Conservation (phyloP, 1,140 invertebrate species). For the Dufourea novaeangliae region DNA sequence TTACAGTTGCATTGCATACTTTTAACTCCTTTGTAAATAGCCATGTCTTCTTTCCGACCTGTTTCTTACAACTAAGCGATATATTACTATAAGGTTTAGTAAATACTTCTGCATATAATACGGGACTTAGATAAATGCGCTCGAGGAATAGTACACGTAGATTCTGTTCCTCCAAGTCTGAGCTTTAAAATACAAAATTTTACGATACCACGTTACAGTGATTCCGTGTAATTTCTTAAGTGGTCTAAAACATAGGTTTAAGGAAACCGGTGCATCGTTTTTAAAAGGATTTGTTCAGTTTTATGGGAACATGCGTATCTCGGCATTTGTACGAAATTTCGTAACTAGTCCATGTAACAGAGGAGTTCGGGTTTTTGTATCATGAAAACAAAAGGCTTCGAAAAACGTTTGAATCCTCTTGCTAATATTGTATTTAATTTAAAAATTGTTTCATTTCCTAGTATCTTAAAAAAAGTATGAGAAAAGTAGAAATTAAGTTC, state of each 20-base stretch:
- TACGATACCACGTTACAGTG: neutral
- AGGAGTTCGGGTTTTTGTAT: neutral
- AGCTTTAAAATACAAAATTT: neutral
- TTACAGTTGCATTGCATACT: too few relatives aligned
- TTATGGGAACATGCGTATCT: neutral
- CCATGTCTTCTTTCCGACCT: too few relatives aligned
- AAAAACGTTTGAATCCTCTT: neutral
- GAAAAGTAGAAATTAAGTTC: too few relatives aligned
- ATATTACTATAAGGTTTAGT: neutral
- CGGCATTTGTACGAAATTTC: neutral
- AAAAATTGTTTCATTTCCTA: too few relatives aligned
- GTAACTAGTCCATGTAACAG: too few relatives aligned
- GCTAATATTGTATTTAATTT: neutral
- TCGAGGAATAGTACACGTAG: neutral
- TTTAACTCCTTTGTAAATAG: too few relatives aligned
- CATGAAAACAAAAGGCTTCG: neutral
- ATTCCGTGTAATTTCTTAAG: constrained; percentile 7
- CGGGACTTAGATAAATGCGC: neutral
- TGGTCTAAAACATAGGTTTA: neutral
- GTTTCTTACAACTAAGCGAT: too few relatives aligned
- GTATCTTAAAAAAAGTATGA: too few relatives aligned
- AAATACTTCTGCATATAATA: neutral
- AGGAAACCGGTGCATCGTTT: neutral
- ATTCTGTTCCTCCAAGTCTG: neutral
- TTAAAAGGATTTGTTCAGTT: neutral